Evolutionary conservation across 1,140 invertebrate genomes (phyloP), one percentile per base, ranked within the genome.

Genomic region (Pseudachorutes palmiensis): DNA sequence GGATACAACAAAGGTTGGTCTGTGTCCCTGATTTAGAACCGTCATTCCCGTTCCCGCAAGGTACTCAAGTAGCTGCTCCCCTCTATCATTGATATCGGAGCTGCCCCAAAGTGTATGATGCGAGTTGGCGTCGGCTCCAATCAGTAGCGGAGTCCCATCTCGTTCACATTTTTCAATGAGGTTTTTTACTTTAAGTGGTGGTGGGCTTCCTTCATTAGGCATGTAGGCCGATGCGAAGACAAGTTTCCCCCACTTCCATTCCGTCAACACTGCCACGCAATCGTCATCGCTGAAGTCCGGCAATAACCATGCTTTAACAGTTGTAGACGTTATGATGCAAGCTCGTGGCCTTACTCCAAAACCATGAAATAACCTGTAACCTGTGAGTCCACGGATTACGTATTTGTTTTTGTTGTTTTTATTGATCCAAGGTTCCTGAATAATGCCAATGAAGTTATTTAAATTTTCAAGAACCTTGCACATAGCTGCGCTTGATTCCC

Each of bases 41-140:
- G 9, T 65, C 14, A 30, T 22, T 26, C 2, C 22, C 32, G 19
- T 26, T 14, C 22, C 24, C 51, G 5, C 24, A 2, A 71, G 2
- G 24, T 48, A 71, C 24, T 71, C 63, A 1, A 65, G 31, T 2
- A 71, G 62, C 0, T 55, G 22, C 5, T 51, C 62, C 0, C 66
- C 70, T 26, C 66, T 61, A 1, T 24, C 9, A 30, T 71, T 71
- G 22, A 2, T 41, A 57, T 70, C 48, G 1, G 33, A 24, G 48
- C 65, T 64, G 24, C 66, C 69, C 69, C 66, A 70, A 2, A 32
- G 16, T 26, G 45, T 3, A 41, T 70, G 65, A 58, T 70, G 69
- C 2, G 66, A 36, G 31, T 70, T 70, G 24, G 57, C 62, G 59
- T 70, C 69, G 2, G 33, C 5, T 1, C 61, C 69, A 5, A 70